Conservation (phyloP, 1,140 invertebrate species). For the Drosophila kanapiae region DNA sequence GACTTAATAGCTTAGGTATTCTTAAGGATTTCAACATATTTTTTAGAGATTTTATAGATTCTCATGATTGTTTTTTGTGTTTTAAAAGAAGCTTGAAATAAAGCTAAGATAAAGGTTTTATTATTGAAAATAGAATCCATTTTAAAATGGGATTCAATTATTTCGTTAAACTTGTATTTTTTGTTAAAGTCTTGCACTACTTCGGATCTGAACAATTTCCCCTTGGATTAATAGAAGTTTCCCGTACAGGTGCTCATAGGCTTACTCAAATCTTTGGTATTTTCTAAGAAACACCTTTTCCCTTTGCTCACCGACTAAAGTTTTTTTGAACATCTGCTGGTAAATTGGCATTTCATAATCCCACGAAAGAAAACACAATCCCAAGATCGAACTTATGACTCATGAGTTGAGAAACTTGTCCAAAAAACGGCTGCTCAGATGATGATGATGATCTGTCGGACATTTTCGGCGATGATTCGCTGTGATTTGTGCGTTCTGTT, state of each 20-base stretch:
- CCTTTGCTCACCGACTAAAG: neutral
- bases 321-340: constrained; percentile 26
- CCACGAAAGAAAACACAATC: constrained; percentile 26
- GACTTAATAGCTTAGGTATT: neutral
- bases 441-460: constrained; percentile 27
- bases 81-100: neutral
- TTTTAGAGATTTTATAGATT: neutral
- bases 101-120: too few relatives aligned
- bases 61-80: neutral
- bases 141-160: neutral
- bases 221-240: constrained; percentile 1
- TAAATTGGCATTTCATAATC: constrained; percentile 46
- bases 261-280: neutral
- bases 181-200: neutral
- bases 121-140: too few relatives aligned
- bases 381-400: constrained; percentile 19
- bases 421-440: constrained; percentile 12
- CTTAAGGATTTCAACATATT: too few relatives aligned
- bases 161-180: neutral
- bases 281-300: neutral
- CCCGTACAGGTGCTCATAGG: neutral
- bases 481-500: constrained; percentile 31
- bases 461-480: constrained; percentile 51
- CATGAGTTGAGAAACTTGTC: constrained; percentile 32
- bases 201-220: neutral